These are phyloP conservation scores for Pseudomyrmex dendroicus DNA, from an alignment of 1,140 invertebrate genomes.

Conservation along the genomic window DNA sequence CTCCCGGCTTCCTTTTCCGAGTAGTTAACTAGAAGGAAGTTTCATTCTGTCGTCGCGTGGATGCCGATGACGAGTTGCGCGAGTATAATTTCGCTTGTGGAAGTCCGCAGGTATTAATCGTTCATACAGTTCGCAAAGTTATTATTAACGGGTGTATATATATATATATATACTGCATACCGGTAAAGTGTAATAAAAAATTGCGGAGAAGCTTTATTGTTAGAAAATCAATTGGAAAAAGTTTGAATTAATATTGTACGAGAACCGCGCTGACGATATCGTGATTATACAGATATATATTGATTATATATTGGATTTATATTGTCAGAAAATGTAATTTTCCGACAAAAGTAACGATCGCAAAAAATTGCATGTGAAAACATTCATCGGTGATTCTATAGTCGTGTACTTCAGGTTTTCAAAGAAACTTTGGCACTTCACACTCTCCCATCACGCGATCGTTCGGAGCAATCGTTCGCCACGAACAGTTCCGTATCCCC, in stretches of 20 bases:
- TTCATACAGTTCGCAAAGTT: conserved; percentile 1
- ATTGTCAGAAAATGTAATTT: neutral
- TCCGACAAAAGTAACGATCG: conserved; percentile 15
- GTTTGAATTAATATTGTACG: too few species aligned
- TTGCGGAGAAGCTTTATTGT: too few species aligned
- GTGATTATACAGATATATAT: too few species aligned
- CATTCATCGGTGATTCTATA: conserved; percentile 12
- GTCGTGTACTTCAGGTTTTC: conserved; percentile 31
- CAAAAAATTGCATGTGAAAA: conserved; percentile 14
- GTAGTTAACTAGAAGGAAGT: conserved; percentile 37
- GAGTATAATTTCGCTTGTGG: conserved; percentile 2
- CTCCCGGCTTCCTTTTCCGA: conserved; percentile 21
- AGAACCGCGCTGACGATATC: too few species aligned
- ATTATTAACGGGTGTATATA: neutral
- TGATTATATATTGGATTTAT: neutral
- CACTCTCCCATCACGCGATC: conserved; percentile 32
- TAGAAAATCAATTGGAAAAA: too few species aligned
- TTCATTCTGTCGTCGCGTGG: conserved; percentile 29
- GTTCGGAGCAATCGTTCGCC: conserved; percentile 46
- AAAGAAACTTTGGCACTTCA: conserved; percentile 20
- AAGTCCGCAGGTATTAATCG: neutral
- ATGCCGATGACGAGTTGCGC: conserved; percentile 30
- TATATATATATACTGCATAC: too few species aligned
- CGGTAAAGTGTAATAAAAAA: too few species aligned
- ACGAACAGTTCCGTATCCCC: conserved; percentile 29